phyloP scores from a whole-genome alignment of 2,113 vertebrate genomes.

The Zingel zingel region DNA sequence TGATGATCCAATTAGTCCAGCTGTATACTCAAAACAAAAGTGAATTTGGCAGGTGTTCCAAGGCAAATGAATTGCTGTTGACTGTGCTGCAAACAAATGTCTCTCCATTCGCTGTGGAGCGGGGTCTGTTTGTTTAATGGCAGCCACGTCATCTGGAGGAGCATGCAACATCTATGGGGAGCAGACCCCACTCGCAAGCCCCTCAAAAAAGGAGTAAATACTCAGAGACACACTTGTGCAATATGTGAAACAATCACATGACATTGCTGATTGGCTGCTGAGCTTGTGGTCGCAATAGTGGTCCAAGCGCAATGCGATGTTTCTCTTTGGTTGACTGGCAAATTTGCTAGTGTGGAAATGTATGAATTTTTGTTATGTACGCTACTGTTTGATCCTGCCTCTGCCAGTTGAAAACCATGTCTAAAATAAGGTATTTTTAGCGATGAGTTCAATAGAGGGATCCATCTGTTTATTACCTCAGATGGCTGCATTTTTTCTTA shows the following conservation, averaged over 20 bases:
- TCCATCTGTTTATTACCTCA: slow-evolving; percentile 15
- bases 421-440: not conserved
- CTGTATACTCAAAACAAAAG: slow-evolving; percentile 51
- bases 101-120: not conserved
- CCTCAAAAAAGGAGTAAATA: slow-evolving; percentile 19
- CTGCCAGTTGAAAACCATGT: not conserved
- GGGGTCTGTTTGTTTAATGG: slow-evolving; percentile 53
- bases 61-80: slow-evolving; percentile 42
- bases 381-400: not conserved
- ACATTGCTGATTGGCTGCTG: not conserved
- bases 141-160: slow-evolving; percentile 27
- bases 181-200: not conserved
- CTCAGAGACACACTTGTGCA: slow-evolving; percentile 3
- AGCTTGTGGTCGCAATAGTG: not conserved
- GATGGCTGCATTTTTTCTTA: slow-evolving; percentile 1
- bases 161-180: slow-evolving; percentile 1
- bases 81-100: slow-evolving; percentile 56
- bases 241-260: slow-evolving; percentile 25
- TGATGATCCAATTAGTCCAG: slow-evolving; percentile 21
- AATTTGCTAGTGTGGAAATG: not conserved
- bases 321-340: not conserved
- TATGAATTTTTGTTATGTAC: not conserved
- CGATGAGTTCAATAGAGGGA: not conserved
- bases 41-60: slow-evolving; percentile 29
- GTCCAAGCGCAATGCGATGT: not conserved